Evolutionary conservation across 2,888 invertebrate genomes (phyloP).

Genomic region (Drosophila heteroneura): DNA sequence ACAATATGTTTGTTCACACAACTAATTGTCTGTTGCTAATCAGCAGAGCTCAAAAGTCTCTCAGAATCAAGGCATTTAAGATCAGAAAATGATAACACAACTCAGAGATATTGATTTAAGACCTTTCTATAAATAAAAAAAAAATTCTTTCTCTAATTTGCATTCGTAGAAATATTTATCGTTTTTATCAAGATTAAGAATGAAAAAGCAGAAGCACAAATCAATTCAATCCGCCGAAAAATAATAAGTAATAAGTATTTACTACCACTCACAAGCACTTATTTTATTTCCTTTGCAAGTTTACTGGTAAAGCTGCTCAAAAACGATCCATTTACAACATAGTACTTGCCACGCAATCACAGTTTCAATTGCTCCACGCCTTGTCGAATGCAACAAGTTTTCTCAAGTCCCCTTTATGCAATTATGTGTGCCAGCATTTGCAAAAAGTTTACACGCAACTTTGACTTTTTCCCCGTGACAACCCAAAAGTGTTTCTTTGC

Average conservation of each 20-base stretch:
- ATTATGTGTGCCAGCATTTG: slow-evolving; percentile 59
- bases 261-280: not conserved
- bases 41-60: not conserved
- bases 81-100: not conserved
- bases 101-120: not conserved
- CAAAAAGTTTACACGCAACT: slow-evolving; percentile 58
- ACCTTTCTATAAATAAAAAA: too few species aligned
- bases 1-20: slow-evolving; percentile 56
- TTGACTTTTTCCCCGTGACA: slow-evolving; percentile 53
- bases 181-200: not conserved
- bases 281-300: not conserved
- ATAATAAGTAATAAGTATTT: not conserved
- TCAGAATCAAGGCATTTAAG: not conserved
- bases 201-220: not conserved
- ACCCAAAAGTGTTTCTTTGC: slow-evolving; percentile 29
- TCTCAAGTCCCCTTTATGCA: slow-evolving; percentile 59
- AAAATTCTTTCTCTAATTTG: not conserved
- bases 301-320: slow-evolving; percentile 7
- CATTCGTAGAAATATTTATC: not conserved
- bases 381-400: slow-evolving; percentile 59
- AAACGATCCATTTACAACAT: slow-evolving; percentile 19
- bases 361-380: slow-evolving; percentile 25
- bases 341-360: slow-evolving; percentile 46
- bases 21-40: slow-evolving; percentile 4
- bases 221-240: not conserved